Base-by-base conservation (phyloP, 2,113 vertebrate species). In the Pelodiscus sinensis region DNA sequence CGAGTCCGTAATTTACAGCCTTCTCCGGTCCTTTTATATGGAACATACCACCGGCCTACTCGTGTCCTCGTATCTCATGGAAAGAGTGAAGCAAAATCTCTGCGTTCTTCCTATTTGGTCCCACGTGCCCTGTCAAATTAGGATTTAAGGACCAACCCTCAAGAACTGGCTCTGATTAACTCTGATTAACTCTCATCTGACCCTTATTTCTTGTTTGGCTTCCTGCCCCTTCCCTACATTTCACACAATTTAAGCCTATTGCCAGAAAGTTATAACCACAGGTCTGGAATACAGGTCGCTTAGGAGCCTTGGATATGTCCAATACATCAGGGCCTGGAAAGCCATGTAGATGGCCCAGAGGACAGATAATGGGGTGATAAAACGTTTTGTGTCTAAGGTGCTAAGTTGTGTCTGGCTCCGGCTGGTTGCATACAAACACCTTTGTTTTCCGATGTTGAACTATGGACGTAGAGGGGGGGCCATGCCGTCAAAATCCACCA, bases 401-500 rank as follows among this genome's bases (percentile, higher is more conserved):
- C 35, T 27, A 3, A 24, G 18, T 83, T 62, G 86, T 65, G 84
- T 88, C 84, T 9, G 56, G 65, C 19, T 71, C 88, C 2, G 56
- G 93, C 84, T 73, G 84, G 10, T 79, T 22, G 27, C 1, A 68
- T 75, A 82, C 79, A 78, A 54, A 90, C 83, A 71, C 38, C 86
- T 57, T 19, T 51, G 16, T 27, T 71, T 85, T 80, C 11, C 92
- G 56, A 81, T 0, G 5, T 68, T 82, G 93, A 81, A 4, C 92
- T 95, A 94, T 1, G 1, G 87, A 82, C 51, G 87, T 31, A 18
- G 38, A 0, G n/a, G n/a, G 5, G 11, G 77, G 92, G 92, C 87
- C 94, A 92, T 65, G 87, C 96, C 95, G 96, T 94, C 96, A 90
- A 93, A 86, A 60, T 73, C 73, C 87, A 81, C 56, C 62, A 82